Conservation (phyloP, 2,797 vertebrate genomes). For the Chiroxiphia lanceolata region DNA sequence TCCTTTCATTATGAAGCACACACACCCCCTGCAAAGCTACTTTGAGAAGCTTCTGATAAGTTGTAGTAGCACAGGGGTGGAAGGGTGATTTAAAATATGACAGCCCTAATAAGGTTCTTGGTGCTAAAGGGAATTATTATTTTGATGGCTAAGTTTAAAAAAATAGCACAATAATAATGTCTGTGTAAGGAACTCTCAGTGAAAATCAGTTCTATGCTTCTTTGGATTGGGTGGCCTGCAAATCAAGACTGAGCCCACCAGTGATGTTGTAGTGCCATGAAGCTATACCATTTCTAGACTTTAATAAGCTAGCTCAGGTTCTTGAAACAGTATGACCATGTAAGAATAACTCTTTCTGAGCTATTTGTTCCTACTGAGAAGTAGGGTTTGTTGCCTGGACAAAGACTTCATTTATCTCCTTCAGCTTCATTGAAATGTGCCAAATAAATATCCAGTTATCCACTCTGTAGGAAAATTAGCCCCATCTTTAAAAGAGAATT, state of each 20-base stretch:
- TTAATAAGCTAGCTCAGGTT: not conserved
- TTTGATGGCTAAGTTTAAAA: not conserved
- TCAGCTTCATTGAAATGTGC: not conserved
- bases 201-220: not conserved
- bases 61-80: not conserved
- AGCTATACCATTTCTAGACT: not conserved
- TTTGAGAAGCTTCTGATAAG: not conserved
- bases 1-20: not conserved
- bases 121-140: not conserved
- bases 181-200: not conserved
- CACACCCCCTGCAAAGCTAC: not conserved
- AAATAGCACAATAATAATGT: not conserved
- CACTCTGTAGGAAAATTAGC: not conserved
- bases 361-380: not conserved
- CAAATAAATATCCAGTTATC: not conserved
- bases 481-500: not conserved
- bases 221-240: not conserved
- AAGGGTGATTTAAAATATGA: not conserved
- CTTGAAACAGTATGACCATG: not conserved
- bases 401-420: not conserved
- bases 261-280: not conserved
- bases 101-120: not conserved
- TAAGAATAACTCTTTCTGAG: not conserved
- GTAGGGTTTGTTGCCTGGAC: not conserved
- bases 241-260: accelerated